Percentiles rank a stretch among this genome's conserved stretches.
phyloP scores from a whole-genome alignment of 2,113 vertebrate genomes.

The Donacobius atricapilla region DNA sequence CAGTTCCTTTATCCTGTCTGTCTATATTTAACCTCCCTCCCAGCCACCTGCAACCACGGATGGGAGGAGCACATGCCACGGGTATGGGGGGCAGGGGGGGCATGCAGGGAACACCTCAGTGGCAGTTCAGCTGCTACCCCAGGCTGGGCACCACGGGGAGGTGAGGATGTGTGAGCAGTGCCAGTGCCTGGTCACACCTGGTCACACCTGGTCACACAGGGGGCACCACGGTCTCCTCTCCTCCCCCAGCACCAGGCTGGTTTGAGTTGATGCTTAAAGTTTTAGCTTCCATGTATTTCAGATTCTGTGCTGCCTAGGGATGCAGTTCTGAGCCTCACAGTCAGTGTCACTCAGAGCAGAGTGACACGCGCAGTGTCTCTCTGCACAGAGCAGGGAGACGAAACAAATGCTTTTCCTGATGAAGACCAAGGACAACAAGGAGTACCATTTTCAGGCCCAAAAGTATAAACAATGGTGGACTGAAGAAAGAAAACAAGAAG shows the following conservation, averaged over 20 bases:
- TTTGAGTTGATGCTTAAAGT: not conserved
- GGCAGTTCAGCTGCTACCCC: not conserved
- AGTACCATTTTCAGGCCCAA: not conserved
- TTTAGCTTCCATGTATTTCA: accelerated
- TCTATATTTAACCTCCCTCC: not conserved
- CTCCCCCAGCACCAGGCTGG: not conserved
- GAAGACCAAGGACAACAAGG: not conserved
- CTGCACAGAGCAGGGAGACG: not conserved
- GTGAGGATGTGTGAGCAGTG: not conserved
- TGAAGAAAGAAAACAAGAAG: not conserved
- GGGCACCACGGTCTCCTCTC: not conserved
- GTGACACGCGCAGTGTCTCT: too few species aligned
- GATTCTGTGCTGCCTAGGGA: not conserved
- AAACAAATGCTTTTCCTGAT: not conserved
- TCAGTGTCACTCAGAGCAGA: not conserved
- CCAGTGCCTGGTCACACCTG: accelerated
- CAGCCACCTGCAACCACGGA: not conserved
- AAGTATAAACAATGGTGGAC: not conserved
- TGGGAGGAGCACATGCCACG: accelerated
- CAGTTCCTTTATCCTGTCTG: conserved; percentile 8
- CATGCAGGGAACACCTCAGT: accelerated
- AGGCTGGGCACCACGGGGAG: not conserved
- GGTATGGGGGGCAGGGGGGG: not conserved
- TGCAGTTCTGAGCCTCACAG: not conserved
- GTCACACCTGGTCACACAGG: not conserved